Conservation (phyloP, 2,797 vertebrate species). For the Enoplosus armatus region DNA sequence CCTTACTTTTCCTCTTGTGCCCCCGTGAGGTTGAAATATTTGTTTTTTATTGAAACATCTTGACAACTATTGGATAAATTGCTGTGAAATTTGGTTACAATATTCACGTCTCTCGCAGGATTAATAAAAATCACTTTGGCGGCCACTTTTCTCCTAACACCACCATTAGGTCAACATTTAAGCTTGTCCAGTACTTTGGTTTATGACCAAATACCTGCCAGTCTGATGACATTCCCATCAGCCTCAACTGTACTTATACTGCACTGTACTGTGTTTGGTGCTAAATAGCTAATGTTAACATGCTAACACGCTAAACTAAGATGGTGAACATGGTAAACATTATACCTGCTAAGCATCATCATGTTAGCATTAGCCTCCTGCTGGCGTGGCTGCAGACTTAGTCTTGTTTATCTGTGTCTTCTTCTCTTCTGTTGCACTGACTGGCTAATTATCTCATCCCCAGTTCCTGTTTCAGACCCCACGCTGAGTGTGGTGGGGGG, state of each 20-base stretch:
- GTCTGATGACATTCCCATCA: not conserved
- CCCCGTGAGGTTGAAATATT: no score
- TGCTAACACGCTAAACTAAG: not conserved
- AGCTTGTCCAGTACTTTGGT: no score
- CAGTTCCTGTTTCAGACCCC: constrained; percentile 80
- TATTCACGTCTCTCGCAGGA: no score
- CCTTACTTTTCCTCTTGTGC: not conserved
- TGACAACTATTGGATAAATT: not conserved
- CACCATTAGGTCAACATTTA: not conserved
- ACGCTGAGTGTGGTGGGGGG: constrained; percentile 68
- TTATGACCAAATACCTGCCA: not conserved
- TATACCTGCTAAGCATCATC: not conserved
- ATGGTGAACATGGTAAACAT: not conserved
- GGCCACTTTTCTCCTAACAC: no score
- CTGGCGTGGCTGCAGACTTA: not conserved
- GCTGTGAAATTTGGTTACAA: not conserved
- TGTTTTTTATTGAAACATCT: not conserved
- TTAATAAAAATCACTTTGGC: no score
- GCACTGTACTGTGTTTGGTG: no score
- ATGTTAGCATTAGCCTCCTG: not conserved
- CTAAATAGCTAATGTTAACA: not conserved
- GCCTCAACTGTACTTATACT: not conserved
- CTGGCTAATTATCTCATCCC: not conserved
- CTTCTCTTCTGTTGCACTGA: constrained; percentile 1
- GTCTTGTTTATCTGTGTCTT: constrained; percentile 1